Conservation (phyloP, 2,888 invertebrate genomes). For the Tachina lurida region DNA sequence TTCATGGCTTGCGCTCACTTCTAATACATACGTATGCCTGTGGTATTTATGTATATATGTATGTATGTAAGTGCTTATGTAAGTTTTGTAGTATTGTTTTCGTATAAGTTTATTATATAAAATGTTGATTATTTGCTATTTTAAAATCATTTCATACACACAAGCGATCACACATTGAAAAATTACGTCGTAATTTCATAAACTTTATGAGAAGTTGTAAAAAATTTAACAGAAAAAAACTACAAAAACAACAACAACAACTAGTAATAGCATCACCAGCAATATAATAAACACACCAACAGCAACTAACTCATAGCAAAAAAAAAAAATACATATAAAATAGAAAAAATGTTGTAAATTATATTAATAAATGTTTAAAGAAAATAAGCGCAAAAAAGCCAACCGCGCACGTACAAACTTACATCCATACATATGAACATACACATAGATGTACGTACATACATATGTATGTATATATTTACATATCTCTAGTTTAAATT, state of each 20-base stretch:
- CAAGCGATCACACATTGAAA: conserved; percentile 44
- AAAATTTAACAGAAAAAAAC: conserved; percentile 53
- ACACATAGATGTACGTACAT: not conserved
- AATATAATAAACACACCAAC: conserved; percentile 13
- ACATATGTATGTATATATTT: not conserved
- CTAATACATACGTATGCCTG: conserved; percentile 23
- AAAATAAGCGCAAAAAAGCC: conserved; percentile 37
- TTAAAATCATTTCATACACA: conserved; percentile 45
- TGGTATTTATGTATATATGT: conserved; percentile 3
- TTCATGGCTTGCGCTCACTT: too few species aligned
- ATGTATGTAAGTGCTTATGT: not conserved
- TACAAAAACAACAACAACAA: conserved; percentile 38
- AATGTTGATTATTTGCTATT: conserved; percentile 63
- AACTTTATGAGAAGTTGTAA: conserved; percentile 72
- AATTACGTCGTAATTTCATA: conserved; percentile 72
- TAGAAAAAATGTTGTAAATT: conserved; percentile 51
- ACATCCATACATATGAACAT: not conserved
- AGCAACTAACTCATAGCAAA: conserved; percentile 5
- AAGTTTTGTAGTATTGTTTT: not conserved
- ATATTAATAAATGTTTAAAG: conserved; percentile 54
- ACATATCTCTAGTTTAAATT: not conserved
- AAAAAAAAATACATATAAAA: conserved; percentile 29
- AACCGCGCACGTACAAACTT: conserved; percentile 35
- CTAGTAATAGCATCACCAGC: conserved; percentile 40
- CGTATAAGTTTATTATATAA: conserved; percentile 35